phyloP scores from a whole-genome alignment of 2,797 vertebrate species.

The Discoglossus pictus region DNA sequence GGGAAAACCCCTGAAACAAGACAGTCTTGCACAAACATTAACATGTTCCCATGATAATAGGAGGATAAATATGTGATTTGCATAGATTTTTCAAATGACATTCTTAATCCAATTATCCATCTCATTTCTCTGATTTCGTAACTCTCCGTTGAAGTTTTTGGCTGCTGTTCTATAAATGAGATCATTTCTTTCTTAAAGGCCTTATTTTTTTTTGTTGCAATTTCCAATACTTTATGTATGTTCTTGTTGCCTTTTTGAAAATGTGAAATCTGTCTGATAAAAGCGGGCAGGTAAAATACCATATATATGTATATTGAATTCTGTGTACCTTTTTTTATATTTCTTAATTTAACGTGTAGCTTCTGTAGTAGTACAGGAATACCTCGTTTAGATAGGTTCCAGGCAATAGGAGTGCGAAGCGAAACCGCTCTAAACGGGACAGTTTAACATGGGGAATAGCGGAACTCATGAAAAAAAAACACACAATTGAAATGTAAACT shows the following conservation, averaged over 20 bases:
- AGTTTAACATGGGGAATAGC: too few species aligned
- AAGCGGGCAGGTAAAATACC: too few species aligned
- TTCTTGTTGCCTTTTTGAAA: background rate
- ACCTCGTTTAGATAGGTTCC: too few species aligned
- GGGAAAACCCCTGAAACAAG: slow-evolving; percentile 5
- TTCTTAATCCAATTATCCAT: slow-evolving; percentile 36
- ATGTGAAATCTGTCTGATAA: background rate
- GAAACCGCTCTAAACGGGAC: too few species aligned
- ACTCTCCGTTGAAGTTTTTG: slow-evolving; percentile 9
- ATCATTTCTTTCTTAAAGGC: slow-evolving; percentile 22
- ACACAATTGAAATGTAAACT: too few species aligned
- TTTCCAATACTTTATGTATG: slow-evolving; percentile 10
- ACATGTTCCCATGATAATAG: slow-evolving; percentile 30
- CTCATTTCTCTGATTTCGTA: slow-evolving; percentile 30
- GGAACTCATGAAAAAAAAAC: too few species aligned
- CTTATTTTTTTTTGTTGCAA: slow-evolving; percentile 6
- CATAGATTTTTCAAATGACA: slow-evolving; percentile 29
- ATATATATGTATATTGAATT: too few species aligned
- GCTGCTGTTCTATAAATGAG: background rate
- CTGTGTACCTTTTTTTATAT: too few species aligned
- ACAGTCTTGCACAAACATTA: slow-evolving; percentile 4
- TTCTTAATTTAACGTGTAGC: too few species aligned
- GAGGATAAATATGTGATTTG: slow-evolving; percentile 16
- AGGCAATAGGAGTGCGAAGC: too few species aligned
- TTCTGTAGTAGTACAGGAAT: too few species aligned